Evolutionary conservation across 2,888 invertebrate genomes (phyloP).

Genomic region (Saturnia japonica): DNA sequence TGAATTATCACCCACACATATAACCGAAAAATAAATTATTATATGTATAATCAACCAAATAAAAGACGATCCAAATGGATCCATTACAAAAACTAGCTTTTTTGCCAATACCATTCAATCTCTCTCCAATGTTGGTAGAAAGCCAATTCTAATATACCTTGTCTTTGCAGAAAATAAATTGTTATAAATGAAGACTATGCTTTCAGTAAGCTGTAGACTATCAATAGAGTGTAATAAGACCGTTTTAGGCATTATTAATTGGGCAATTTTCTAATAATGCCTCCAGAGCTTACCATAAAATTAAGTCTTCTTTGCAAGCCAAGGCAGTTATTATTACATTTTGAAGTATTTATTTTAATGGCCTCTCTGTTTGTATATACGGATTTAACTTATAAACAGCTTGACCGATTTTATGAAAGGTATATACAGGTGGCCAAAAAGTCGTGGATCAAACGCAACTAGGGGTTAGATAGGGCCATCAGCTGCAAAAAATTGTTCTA

Average conservation of each 20-base stretch:
- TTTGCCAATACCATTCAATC: conserved; percentile 53
- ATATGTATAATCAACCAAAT: conserved; percentile 1
- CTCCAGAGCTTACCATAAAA: conserved; percentile 1
- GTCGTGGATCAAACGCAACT: too few relatives aligned
- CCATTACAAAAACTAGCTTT: conserved; percentile 30
- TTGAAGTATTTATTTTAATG: not conserved
- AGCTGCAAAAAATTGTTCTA: too few relatives aligned
- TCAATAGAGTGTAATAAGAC: conserved; percentile 13
- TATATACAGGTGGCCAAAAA: too few relatives aligned
- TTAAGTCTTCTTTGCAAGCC: not conserved
- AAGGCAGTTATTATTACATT: not conserved
- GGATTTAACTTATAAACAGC: too few relatives aligned
- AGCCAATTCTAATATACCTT: conserved; percentile 60
- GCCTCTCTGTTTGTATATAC: too few relatives aligned
- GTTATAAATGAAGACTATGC: conserved; percentile 30
- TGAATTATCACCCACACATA: not conserved
- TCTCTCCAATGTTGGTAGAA: conserved; percentile 48
- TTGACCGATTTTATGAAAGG: too few relatives aligned
- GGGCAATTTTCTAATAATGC: conserved; percentile 3
- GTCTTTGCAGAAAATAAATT: conserved; percentile 54
- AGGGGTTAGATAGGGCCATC: too few relatives aligned
- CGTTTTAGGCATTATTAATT: conserved; percentile 17
- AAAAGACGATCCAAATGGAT: conserved; percentile 31
- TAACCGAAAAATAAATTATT: not conserved
- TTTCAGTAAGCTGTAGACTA: conserved; percentile 14